Evolutionary conservation across 2,888 invertebrate genomes (phyloP), one percentile per base, ranked within the genome.

Genomic region (Idaea aversata): DNA sequence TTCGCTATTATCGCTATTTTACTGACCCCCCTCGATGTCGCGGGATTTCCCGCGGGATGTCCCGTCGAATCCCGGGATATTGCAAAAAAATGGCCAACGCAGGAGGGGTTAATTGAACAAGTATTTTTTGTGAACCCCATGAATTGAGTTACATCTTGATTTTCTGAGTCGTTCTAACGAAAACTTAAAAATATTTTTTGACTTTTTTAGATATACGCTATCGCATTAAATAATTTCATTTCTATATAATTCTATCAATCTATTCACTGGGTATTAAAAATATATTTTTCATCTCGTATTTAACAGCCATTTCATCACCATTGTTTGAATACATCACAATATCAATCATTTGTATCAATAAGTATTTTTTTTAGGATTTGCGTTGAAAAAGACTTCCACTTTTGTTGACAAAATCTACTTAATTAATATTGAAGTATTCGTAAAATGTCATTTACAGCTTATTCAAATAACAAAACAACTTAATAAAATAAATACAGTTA

Each of bases 251-350:
- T 47, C 47, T 47, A 66, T 60, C 35, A 63, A 63, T 63, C 16
- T 16, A 16, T 68, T 62, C 61, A 36, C 58, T 65, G 60, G 67
- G 64, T 65, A 70, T 69, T 72, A 76, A 75, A 47, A 76, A 77
- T 70, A 77, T 74, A 75, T 63, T 68, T 69, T 68, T 70, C 59
- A 72, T 61, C 66, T 66, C 63, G 63, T 75, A 66, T 71, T 73
- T 69, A 77, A 81, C 83, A 85, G 82, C 83, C 81, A 76, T 77
- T 67, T 75, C 72, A 84, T 80, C 82, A 82, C 81, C 72, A 70
- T 73, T 64, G 68, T 71, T 75, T 67, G 66, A 69, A 72, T 71
- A 71, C 75, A 83, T 81, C 79, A 81, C 79, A 80, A 70, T 70
- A 63, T 67, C 65, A 68, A 47, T 10, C 25, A 25, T 25, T 13